These are phyloP conservation scores for Mionectes olivaceus DNA, from an alignment of 2,797 vertebrate genomes.

Conservation along the genomic window DNA sequence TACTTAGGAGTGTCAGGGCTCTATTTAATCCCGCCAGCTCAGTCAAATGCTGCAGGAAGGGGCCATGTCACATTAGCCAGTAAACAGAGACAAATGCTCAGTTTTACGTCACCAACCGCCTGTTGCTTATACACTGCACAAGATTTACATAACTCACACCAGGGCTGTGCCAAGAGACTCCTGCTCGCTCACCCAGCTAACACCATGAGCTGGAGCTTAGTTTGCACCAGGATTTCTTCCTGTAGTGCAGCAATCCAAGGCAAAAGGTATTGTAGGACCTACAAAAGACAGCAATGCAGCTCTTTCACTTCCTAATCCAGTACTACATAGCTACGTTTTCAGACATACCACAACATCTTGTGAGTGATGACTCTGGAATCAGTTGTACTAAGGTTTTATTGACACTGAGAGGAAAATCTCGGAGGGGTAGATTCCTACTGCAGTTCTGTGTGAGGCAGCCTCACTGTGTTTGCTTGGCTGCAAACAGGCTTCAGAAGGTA, in stretches of 20 bases:
- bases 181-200: slow-evolving; percentile 36
- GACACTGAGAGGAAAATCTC: neutral
- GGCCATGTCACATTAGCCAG: slow-evolving; percentile 51
- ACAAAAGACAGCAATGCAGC: neutral
- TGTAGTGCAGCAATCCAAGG: neutral
- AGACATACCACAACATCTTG: neutral
- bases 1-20: slow-evolving; percentile 52
- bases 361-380: neutral
- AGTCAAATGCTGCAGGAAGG: slow-evolving; percentile 53
- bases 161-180: slow-evolving; percentile 42
- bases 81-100: slow-evolving; percentile 62
- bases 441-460: slow-evolving; percentile 2
- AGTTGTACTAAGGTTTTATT: neutral
- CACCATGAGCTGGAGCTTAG: neutral
- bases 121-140: slow-evolving; percentile 55
- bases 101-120: slow-evolving; percentile 49
- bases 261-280: slow-evolving; percentile 9
- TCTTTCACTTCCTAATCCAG: neutral
- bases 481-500: slow-evolving; percentile 60
- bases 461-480: slow-evolving; percentile 33
- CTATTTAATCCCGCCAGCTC: slow-evolving; percentile 70
- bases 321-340: neutral
- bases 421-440: neutral
- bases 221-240: slow-evolving; percentile 41
- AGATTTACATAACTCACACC: slow-evolving; percentile 64